phyloP scores from a whole-genome alignment of 2,113 vertebrate genomes.

The Meriones unguiculatus region DNA sequence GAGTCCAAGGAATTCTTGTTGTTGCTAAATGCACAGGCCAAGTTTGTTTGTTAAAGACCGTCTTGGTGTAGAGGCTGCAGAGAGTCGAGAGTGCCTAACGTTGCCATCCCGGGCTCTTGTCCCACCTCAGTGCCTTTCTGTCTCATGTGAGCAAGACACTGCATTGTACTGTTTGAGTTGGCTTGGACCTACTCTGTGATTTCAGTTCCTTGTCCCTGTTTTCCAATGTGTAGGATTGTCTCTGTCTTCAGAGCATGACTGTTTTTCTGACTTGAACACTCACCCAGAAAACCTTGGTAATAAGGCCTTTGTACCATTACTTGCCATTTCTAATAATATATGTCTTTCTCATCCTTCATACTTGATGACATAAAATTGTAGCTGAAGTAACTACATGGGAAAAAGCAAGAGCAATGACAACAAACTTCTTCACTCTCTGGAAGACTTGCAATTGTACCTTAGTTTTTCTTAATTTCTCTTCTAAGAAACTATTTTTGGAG shows the following conservation, averaged over 20 bases:
- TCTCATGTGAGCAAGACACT: slow-evolving; percentile 22
- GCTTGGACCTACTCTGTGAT: slow-evolving; percentile 58
- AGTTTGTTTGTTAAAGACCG: neutral
- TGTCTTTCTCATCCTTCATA: slow-evolving; percentile 40
- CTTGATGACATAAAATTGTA: slow-evolving; percentile 60
- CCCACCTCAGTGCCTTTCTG: neutral
- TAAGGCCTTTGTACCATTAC: slow-evolving; percentile 59
- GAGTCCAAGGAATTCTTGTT: neutral
- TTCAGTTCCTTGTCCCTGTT: slow-evolving; percentile 46
- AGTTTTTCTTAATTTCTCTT: no score
- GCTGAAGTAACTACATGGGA: slow-evolving; percentile 50
- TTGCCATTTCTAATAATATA: slow-evolving; percentile 71
- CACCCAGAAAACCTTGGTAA: slow-evolving; percentile 58
- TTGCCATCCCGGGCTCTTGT: neutral
- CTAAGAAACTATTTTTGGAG: slow-evolving; percentile 39
- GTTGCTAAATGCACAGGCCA: neutral
- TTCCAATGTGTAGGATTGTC: slow-evolving; percentile 55
- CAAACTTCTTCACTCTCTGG: slow-evolving; percentile 57
- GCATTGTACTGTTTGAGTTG: slow-evolving; percentile 54
- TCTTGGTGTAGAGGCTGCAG: neutral
- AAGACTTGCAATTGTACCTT: slow-evolving; percentile 42
- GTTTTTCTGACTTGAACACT: slow-evolving; percentile 67
- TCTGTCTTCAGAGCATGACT: slow-evolving; percentile 48
- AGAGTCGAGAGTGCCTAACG: neutral
- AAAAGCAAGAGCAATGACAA: slow-evolving; percentile 43